Base-by-base conservation (phyloP, 2,797 vertebrate species). In the Sebastes hubbsi region DNA sequence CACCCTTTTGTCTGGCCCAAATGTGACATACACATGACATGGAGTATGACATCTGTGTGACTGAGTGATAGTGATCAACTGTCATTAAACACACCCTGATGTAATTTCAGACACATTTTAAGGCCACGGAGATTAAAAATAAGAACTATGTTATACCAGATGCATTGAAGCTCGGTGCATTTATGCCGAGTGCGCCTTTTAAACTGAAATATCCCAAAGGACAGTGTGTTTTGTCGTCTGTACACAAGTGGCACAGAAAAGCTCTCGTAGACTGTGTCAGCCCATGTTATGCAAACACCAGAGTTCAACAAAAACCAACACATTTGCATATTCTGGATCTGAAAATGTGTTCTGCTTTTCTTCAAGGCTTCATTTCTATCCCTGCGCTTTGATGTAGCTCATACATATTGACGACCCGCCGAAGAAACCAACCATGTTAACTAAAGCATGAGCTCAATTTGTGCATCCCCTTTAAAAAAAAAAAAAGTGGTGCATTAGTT, bases 351-450 rank as follows among this genome's bases (percentile, higher is more conserved):
- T 89, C 81, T 1, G 73, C 85, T 86, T 89, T 86, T 89, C 81
- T 82, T 75, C 78, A 38, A 46, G 80, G 86, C 88, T 89, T 86
- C 84, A 80, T 94, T 93, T 94, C 88, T 88, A 69, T 82, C 88
- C 82, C 80, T 42, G 2, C 80, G 85, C 93, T 95, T 94, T 95
- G 93, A 95, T 95, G 92, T 92, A 25, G 72, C 92, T 95, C 93
- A 95, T 95, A 80, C 93, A 95, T 95, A 95, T 94, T 95, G 91
- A 95, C 91, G 88, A 93, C 83, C 77, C 73, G 69, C 80, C n/a
- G 70, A 86, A 90, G 82, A 85, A 92, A 83, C 82, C 82, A 52
- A 58, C 82, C 81, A 78, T 55, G 78, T 85, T 91, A 88, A 88
- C 85, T 70, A 86, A 86, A 78, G 89, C 85, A 20, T 24, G 52